Evolutionary conservation across 2,888 invertebrate genomes (phyloP), one percentile per base, ranked within the genome.

Genomic region (Cheilosia vulpina): DNA sequence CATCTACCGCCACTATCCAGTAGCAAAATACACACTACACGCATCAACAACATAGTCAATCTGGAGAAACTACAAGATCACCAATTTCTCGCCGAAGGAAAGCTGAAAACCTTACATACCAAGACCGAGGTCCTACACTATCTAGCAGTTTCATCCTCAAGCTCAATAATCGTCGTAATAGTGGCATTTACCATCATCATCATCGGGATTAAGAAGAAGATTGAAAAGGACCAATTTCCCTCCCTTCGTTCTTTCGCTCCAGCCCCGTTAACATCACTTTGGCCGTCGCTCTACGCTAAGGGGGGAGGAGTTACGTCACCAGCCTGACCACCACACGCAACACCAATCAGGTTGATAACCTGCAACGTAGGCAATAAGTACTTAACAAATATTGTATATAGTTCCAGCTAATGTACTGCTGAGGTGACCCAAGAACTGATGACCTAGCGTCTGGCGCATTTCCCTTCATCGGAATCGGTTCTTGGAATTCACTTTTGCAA

Each of bases 1-100:
- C 72, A 72, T 9, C n/a, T 62, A 38, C 62, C 62, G n/a, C 72
- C 72, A 41, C 43, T 47, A 53, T 19, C 60, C 19, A 53, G 34
- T 5, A 62, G 52, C 31, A 41, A 53, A 13, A 73, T 63, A 1
- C 7, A 34, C 1, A 5, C 43, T 4, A 63, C 45, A 34, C 43
- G 4, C 15, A 21, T 43, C 4, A 73, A 27, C 13, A 55, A 73
- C 13, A 17, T 63, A 9, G 15, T 63, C 4, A 73, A 31, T 13
- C 63, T 73, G 2, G 21, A 73, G 31, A 73, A 73, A 55, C 63
- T 73, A 1, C 27, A 55, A 15, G 55, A 63, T 3, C 34, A 34
- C 63, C 31, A 53, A 15, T 34, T 63, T 13, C 34, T 31, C 0
- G 50, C 52, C 0, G 43, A 52, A 41, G 6, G 21, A 45, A 62